Evolutionary conservation across 2,888 invertebrate genomes (phyloP).

Genomic region (Lamellibrachia columna): DNA sequence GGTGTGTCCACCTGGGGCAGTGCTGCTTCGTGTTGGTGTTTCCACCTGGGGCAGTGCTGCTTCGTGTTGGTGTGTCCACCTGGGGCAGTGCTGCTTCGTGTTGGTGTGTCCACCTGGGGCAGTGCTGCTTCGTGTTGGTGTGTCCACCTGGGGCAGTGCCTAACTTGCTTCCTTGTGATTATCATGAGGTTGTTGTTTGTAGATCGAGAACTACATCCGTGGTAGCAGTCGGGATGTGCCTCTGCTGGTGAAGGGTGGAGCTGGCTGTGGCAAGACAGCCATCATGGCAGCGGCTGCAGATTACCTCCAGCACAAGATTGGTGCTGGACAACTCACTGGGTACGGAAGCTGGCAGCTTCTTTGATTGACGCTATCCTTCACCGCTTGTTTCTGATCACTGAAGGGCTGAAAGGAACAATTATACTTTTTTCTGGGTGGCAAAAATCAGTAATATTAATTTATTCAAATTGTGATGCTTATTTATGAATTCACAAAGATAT

Average conservation of each 20-base stretch:
- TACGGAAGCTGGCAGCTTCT: constrained; percentile 16
- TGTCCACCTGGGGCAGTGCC: neutral
- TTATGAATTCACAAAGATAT: neutral
- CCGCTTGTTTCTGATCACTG: neutral
- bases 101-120: too few relatives aligned
- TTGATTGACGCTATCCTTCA: neutral
- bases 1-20: too few relatives aligned
- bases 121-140: neutral
- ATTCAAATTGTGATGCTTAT: neutral
- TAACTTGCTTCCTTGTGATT: neutral
- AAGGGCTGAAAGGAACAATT: neutral
- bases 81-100: too few relatives aligned
- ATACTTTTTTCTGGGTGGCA: neutral
- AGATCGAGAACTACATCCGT: constrained; percentile 22
- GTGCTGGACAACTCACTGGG: constrained; percentile 29
- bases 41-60: too few relatives aligned
- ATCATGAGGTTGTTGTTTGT: neutral
- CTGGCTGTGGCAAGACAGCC: constrained; percentile 62
- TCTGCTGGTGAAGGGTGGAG: constrained; percentile 55
- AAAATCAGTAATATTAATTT: constrained; percentile 7
- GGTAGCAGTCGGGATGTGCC: constrained; percentile 46
- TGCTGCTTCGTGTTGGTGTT: too few relatives aligned
- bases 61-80: too few relatives aligned
- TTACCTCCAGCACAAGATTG: constrained; percentile 21
- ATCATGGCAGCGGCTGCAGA: constrained; percentile 58